Evolutionary conservation across 2,113 vertebrate genomes (phyloP), one percentile per base, ranked within the genome.

Genomic region (Epinephelus fuscoguttatus): DNA sequence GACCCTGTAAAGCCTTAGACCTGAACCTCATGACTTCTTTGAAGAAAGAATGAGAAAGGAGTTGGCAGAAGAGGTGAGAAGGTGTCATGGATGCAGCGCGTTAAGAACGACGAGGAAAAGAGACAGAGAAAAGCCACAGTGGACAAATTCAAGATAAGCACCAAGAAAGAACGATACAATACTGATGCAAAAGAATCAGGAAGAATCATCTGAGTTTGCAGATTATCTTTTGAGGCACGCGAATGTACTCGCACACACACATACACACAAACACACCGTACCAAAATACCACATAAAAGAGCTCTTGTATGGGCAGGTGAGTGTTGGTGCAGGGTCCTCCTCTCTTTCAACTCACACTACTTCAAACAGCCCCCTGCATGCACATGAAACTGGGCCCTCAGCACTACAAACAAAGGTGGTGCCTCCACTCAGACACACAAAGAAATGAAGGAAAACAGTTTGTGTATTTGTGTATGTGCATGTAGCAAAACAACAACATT

Each of bases 251-350:
- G 2, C 57, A 66, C 63, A 75, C 84, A 69, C 52, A 81, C 49
- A 67, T 61, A 68, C 82, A 75, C 62, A 81, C 72, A 93, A 45
- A 82, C 78, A 81, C 61, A 45, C 42, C 47, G 55, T 50, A 86
- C 59, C 68, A 59, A 82, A 63, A 85, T 37, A 91, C 93, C 92
- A 95, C 94, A 94, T 95, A 86, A 95, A 95, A 94, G 93, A 66
- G 68, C 69, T 69, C 73, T 85, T 90, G 91, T 91, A 49, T 80
- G 80, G 74, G 91, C 93, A 94, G 94, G 93, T 94, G 92, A 94
- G 88, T 30, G 75, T 72, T 40, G 75, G 82, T 76, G 84, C 85
- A 80, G 89, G 84, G 89, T 79, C 82, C 70, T 79, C 75, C 66
- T 87, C 86, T 92, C 94, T 95, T 95, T 94, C 85, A 94, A 94